These are phyloP conservation scores for Acanthiza pusilla DNA, from an alignment of 2,797 vertebrate genomes.

Conservation along the genomic window DNA sequence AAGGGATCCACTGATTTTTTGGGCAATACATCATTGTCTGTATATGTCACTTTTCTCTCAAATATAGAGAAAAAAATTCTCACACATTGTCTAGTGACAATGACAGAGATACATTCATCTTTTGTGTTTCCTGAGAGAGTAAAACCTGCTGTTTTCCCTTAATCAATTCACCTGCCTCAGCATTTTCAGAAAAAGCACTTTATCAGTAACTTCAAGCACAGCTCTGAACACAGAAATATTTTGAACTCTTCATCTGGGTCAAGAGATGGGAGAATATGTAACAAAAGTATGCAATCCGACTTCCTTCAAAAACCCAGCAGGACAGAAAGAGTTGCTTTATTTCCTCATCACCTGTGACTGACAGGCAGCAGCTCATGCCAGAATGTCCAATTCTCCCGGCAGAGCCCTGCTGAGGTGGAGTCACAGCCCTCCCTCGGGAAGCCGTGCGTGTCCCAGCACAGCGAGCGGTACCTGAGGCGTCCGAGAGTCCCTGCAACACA, in stretches of 20 bases:
- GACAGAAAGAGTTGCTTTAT: neutral
- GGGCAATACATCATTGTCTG: accelerated
- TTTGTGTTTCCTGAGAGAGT: neutral
- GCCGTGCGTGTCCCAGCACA: accelerated
- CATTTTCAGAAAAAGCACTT: neutral
- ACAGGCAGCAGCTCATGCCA: accelerated
- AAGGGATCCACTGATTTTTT: neutral
- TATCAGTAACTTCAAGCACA: neutral
- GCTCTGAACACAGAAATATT: neutral
- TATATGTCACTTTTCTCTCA: neutral
- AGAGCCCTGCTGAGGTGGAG: accelerated
- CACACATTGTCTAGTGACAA: neutral
- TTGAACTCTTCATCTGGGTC: neutral
- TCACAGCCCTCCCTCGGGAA: accelerated
- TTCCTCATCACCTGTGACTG: neutral
- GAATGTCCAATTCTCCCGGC: accelerated
- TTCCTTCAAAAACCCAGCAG: neutral
- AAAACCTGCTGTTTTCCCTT: neutral
- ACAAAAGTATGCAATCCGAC: neutral
- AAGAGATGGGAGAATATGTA: accelerated
- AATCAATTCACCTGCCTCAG: neutral
- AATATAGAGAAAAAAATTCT: neutral
- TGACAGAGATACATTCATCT: neutral
- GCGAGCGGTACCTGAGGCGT: neutral
- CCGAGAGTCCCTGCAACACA: neutral